phyloP scores from a whole-genome alignment of 2,888 invertebrate species.

The Xanthorhoe spadicearia region DNA sequence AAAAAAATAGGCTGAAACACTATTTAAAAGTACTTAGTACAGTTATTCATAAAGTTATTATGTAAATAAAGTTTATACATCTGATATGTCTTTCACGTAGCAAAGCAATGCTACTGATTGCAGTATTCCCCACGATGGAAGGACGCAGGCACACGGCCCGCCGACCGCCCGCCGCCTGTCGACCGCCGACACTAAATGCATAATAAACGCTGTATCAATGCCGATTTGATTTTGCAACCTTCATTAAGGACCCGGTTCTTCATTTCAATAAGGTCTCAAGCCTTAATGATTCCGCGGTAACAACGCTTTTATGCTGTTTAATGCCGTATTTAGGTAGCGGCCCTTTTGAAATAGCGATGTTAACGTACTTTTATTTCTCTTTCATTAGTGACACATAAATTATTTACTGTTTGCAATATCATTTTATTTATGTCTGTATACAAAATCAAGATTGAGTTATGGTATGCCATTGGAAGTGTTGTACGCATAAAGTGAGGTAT shows the following conservation, averaged over 20 bases:
- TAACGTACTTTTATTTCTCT: constrained; percentile 61
- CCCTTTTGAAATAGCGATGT: constrained; percentile 71
- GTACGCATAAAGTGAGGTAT: constrained; percentile 32
- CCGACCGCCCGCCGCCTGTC: constrained; percentile 55
- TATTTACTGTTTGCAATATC: constrained; percentile 58
- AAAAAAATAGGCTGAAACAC: no score
- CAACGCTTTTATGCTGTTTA: constrained; percentile 75
- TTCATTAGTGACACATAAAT: constrained; percentile 67
- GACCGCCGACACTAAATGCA: constrained; percentile 67
- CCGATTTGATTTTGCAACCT: constrained; percentile 81
- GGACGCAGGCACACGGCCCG: constrained; percentile 43
- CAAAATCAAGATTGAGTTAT: constrained; percentile 47
- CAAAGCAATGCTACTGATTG: constrained; percentile 5
- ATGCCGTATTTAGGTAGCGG: constrained; percentile 79
- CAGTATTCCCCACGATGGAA: constrained; percentile 30
- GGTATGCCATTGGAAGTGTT: constrained; percentile 50
- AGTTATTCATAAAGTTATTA: background rate
- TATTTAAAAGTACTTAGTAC: no score
- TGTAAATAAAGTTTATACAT: background rate
- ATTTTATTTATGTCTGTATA: constrained; percentile 50
- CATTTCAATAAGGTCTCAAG: constrained; percentile 78
- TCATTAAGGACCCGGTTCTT: constrained; percentile 82
- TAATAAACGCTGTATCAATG: constrained; percentile 77
- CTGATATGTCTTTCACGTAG: background rate
- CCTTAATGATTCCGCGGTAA: constrained; percentile 79